These are phyloP conservation scores for Ardeotis arabs DNA, from an alignment of 2,113 vertebrate species.

Conservation along the genomic window DNA sequence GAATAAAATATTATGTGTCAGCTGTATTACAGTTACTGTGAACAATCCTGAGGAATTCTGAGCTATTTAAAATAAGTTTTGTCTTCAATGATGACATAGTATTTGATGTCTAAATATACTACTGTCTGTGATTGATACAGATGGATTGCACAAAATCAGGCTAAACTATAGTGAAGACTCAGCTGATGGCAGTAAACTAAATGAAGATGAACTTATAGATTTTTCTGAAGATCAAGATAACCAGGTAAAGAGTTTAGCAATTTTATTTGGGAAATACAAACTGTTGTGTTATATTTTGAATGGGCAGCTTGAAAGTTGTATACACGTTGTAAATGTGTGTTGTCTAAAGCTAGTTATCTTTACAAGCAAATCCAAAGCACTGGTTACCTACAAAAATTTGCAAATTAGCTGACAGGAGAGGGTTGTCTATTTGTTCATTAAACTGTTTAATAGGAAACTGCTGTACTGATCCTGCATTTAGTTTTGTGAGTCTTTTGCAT, in stretches of 20 bases:
- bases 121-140: conserved; percentile 74
- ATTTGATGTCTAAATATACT: conserved; percentile 41
- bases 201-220: conserved; percentile 84
- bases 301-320: background rate
- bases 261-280: background rate
- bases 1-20: background rate
- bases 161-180: conserved; percentile 85
- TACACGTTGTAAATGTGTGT: background rate
- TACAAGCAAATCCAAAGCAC: background rate
- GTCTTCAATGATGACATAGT: background rate
- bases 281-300: background rate
- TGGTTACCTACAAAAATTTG: background rate
- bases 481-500: background rate
- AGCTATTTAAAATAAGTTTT: background rate
- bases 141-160: conserved; percentile 90
- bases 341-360: background rate
- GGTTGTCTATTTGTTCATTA: background rate
- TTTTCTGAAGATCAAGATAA: conserved; percentile 96
- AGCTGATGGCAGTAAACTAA: conserved; percentile 72
- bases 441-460: background rate
- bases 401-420: background rate
- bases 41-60: background rate
- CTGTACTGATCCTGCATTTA: background rate
- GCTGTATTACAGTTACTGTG: background rate
- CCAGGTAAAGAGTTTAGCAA: conserved; percentile 77